Conservation (phyloP, 1,140 invertebrate species). For the Drosophila santomea region DNA sequence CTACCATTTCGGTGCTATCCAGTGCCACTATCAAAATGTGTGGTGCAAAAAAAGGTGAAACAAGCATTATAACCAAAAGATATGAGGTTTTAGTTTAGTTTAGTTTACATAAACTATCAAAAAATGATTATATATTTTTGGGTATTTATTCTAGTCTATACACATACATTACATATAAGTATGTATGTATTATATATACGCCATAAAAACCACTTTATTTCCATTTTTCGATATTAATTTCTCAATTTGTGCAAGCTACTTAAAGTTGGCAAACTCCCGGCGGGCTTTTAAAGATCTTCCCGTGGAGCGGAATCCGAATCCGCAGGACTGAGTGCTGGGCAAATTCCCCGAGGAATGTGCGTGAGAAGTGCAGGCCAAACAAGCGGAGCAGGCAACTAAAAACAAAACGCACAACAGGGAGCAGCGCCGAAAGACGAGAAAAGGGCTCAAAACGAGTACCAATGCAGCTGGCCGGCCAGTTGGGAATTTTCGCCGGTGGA, state of each 20-base stretch:
- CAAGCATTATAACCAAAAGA: too few species aligned
- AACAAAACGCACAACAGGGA: conserved; percentile 74
- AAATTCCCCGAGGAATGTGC: conserved; percentile 69
- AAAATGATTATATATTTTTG: too few species aligned
- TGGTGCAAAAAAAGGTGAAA: not conserved
- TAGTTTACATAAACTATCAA: too few species aligned
- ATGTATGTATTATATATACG: not conserved
- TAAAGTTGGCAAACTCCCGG: conserved; percentile 23
- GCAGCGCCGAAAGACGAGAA: conserved; percentile 17
- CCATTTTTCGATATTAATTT: not conserved
- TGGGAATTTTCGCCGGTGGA: conserved; percentile 18
- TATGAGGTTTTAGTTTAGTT: too few species aligned
- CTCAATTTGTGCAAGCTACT: conserved; percentile 7
- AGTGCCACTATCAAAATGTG: not conserved
- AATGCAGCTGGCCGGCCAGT: conserved; percentile 38
- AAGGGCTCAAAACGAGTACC: conserved; percentile 20
- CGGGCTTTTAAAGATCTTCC: conserved; percentile 48
- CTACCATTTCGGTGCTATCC: not conserved
- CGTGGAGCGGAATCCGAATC: conserved; percentile 1
- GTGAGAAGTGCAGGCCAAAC: conserved; percentile 75
- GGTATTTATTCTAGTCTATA: too few species aligned
- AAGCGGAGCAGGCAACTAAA: conserved; percentile 52
- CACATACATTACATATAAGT: too few species aligned
- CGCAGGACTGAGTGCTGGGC: conserved; percentile 49
- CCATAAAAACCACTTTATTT: not conserved